Evolutionary conservation across 2,888 invertebrate genomes (phyloP).

Genomic region (Prostheceraeus crozeri): DNA sequence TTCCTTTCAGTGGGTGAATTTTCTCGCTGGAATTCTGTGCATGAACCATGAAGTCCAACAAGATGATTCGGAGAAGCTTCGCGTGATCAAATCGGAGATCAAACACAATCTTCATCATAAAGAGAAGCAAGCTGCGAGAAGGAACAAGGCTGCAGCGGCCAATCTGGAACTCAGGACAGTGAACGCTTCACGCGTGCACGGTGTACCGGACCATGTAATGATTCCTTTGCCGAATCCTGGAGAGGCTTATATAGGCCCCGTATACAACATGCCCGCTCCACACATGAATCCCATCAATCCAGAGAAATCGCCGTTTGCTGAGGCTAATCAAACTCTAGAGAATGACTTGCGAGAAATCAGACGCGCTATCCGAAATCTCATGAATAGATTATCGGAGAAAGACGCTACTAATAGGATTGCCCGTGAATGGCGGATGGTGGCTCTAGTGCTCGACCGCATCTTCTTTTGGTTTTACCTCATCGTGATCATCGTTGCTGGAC

Average conservation of each 20-base stretch:
- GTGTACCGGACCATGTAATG: no score
- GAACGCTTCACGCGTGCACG: no score
- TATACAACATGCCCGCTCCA: no score
- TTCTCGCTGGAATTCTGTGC: conserved; percentile 34
- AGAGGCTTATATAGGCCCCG: no score
- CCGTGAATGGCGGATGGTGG: conserved; percentile 50
- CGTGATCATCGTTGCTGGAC: conserved; percentile 46
- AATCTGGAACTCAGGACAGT: no score
- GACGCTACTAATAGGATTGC: conserved; percentile 47
- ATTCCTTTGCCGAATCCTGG: no score
- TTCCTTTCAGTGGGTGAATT: no score
- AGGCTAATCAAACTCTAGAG: no score
- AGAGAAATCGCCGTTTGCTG: no score
- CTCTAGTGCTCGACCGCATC: conserved; percentile 49
- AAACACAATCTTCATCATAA: conserved; percentile 34
- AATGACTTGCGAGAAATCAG: conserved; percentile 36
- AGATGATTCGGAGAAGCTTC: conserved; percentile 34
- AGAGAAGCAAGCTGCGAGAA: conserved; percentile 7
- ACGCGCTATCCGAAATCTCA: conserved; percentile 32
- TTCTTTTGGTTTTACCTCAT: conserved; percentile 49
- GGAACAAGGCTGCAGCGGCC: no score
- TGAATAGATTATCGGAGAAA: conserved; percentile 37
- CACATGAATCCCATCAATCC: no score
- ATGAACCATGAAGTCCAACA: conserved; percentile 31
- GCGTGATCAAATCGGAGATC: conserved; percentile 34